Evolutionary conservation across 2,888 invertebrate species (phyloP), one percentile per base, ranked within the genome.

Genomic region (Lottia gigantea): DNA sequence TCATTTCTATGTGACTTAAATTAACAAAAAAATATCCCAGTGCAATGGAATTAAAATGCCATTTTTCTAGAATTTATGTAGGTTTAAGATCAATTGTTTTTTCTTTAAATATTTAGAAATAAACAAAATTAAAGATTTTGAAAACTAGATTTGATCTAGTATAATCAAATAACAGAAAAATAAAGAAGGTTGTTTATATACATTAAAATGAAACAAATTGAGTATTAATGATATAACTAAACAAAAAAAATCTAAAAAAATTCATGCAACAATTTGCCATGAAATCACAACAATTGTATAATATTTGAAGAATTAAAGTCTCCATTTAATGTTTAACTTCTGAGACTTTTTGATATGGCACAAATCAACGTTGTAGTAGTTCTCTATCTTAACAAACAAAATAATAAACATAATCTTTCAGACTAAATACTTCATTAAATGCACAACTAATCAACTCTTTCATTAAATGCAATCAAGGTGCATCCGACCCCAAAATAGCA

Each of bases 341-440:
- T 23, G 23, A 55, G 55, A 55, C 55, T 55, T 55, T 55, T 55
- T 55, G 55, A 55, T 55, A 55, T 55, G 55, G 55, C 23, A 55
- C 23, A 23, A 55, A 55, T 23, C 23, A 23, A 55, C 19, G 23
- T 23, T 55, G 40, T 40, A 40, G 40, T 55, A 23, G 55, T 55
- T 55, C 55, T 23, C 55, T 23, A 40, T 40, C 11, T 40, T 40
- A 40, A 40, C 40, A 40, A 40, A 55, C 23, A 55, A 55, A 19
- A 55, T 55, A 23, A 55, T 19, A 55, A 55, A 55, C 19, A 55
- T 23, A 55, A 55, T 23, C 55, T 23, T 55, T 23, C n/a, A 23
- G 19, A 23, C 11, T 55, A 23, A 55, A 19, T 55, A 55, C 19
- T 23, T 2, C 55, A 55, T 55, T 55, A 55, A 55, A 55, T 55